A percentile compares a stretch with the other conserved stretches of the same genome.
Conservation (phyloP, 2,888 invertebrate species). For the Danaus chrysippus region DNA sequence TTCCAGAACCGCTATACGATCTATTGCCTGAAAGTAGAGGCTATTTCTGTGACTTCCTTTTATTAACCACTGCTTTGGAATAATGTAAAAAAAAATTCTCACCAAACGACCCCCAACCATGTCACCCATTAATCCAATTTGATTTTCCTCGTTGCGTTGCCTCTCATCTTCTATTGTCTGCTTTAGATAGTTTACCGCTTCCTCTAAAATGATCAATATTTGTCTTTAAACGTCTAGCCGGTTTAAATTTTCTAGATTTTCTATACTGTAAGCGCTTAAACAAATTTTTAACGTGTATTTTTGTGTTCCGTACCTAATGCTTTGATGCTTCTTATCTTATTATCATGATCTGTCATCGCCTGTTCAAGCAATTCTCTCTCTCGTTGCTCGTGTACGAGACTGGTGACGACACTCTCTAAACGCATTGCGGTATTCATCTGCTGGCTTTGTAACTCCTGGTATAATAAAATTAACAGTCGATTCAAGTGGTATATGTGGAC, state of each 20-base stretch:
- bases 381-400: conserved; percentile 66
- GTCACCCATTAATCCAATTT: conserved; percentile 56
- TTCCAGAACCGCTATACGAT: conserved; percentile 69
- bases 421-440: conserved; percentile 70
- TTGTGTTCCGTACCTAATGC: conserved; percentile 37
- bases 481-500: not conserved
- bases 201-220: conserved; percentile 46
- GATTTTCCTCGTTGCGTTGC: conserved; percentile 57
- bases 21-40: conserved; percentile 46
- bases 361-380: conserved; percentile 69
- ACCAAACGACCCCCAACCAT: conserved; percentile 49
- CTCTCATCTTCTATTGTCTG: conserved; percentile 67
- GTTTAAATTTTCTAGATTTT: no score
- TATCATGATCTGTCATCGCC: conserved; percentile 67
- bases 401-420: conserved; percentile 69
- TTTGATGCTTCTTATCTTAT: conserved; percentile 55
- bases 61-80: no score
- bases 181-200: conserved; percentile 64
- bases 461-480: conserved; percentile 12
- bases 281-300: not conserved
- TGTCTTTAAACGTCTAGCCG: no score
- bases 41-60: no score
- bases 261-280: no score
- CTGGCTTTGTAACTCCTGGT: conserved; percentile 73
- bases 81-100: not conserved